Evolutionary conservation across 2,113 vertebrate species (phyloP).

Genomic region (Dermatemys mawii): DNA sequence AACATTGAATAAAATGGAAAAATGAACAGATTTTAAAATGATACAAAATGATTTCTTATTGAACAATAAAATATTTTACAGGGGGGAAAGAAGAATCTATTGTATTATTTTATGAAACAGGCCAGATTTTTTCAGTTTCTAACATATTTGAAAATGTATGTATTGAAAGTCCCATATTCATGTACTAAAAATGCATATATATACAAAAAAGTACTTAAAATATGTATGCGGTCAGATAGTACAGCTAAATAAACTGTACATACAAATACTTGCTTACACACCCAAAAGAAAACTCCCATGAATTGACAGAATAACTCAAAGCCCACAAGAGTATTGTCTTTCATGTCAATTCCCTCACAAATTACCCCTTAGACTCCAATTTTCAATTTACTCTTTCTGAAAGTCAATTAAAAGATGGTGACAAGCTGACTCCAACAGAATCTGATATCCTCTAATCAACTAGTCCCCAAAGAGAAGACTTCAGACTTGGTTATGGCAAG

Average conservation of each 20-base stretch:
- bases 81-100: background rate
- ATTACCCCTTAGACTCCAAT: background rate
- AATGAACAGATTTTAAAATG: constrained; percentile 13
- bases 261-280: background rate
- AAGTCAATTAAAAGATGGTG: background rate
- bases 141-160: background rate
- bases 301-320: background rate
- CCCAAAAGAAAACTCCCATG: background rate
- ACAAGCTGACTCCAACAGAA: background rate
- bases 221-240: background rate
- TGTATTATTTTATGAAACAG: background rate
- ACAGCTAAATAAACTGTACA: background rate
- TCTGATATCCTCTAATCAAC: background rate
- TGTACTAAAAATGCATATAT: background rate
- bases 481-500: background rate
- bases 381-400: background rate
- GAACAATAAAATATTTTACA: background rate
- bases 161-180: background rate
- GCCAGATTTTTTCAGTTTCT: background rate
- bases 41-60: background rate
- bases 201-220: background rate
- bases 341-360: background rate
- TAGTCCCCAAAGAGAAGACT: background rate
- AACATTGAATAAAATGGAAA: background rate
- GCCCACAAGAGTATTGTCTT: background rate